Conservation (phyloP, 2,113 vertebrate genomes). For the Dipodomys spectabilis region DNA sequence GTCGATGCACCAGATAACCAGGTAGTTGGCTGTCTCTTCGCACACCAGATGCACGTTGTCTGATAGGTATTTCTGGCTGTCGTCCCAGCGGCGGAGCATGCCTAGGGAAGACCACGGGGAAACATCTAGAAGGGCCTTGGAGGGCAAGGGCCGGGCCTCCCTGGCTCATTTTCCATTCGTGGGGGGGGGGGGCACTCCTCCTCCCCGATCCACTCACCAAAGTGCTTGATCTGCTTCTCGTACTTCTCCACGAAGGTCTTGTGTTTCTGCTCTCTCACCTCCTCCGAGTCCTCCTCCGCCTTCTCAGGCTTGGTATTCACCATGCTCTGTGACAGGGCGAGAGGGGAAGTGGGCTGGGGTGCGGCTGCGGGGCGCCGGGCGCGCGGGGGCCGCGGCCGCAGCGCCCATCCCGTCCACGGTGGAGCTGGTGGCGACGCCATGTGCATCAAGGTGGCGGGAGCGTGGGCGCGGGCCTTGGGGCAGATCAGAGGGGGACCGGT, state of each 20-base stretch:
- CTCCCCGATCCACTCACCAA: conserved; percentile 85
- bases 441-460: conserved; percentile 59
- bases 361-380: neutral
- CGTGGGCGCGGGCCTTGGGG: conserved; percentile 64
- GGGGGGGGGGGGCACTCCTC: no score
- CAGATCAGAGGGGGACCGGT: conserved; percentile 67
- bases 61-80: conserved; percentile 96
- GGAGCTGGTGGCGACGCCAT: conserved; percentile 20
- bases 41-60: conserved; percentile 94
- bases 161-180: neutral
- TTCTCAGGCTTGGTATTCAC: conserved; percentile 90
- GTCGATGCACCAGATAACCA: conserved; percentile 98
- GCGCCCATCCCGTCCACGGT: conserved; percentile 67
- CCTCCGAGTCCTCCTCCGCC: conserved; percentile 90
- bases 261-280: conserved; percentile 94
- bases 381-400: conserved; percentile 52
- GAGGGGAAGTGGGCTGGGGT: conserved; percentile 62
- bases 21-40: conserved; percentile 96
- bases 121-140: neutral
- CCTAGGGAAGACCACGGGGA: conserved; percentile 80
- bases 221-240: conserved; percentile 92
- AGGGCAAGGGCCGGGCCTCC: neutral
- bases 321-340: conserved; percentile 87
- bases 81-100: conserved; percentile 96
- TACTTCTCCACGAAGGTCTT: conserved; percentile 93